Base-by-base conservation (phyloP, 2,113 vertebrate species). In the Indicator indicator region DNA sequence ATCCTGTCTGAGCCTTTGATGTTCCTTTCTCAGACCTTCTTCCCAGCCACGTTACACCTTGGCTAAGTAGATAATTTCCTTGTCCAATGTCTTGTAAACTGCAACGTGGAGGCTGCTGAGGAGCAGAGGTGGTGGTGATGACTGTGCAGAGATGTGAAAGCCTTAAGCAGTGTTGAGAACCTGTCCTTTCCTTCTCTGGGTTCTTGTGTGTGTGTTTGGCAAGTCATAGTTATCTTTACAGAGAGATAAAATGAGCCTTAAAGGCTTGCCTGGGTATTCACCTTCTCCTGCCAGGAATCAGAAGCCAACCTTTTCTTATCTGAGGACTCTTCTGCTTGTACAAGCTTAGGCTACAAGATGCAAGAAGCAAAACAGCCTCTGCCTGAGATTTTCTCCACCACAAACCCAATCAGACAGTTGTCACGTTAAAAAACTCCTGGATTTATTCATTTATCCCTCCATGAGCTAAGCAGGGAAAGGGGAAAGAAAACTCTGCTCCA, bases 31-130 rank as follows among this genome's bases (percentile, higher is more conserved):
- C 5, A 11, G 36, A 24, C 38, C 58, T 62, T 15, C 62, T 72
- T 55, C 42, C 63, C 8, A 21, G 38, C 13, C 2, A 12, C 1
- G 2, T 1, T 26, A 1, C 2, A 4, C 52, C 30, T 73, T 36
- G 16, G 36, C 6, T 12, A 28, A n/a, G 36, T 33, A 55, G 38
- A 18, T 20, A 2, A 59, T 75, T 27, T n/a, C 46, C 71, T 2
- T 1, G 24, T 5, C 36, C 8, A 1, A 11, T 7, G 21, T 36
- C 83, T 28, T 19, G 33, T 14, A 3, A 32, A 7, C 21, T 15
- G 32, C 55, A 20, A 59, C 18, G 64, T 5, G 19, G 42, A 32
- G 56, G 60, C 76, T 58, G 42, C 4, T 1, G 67, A 28, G 58
- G 50, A 42, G n/a, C 67, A 13, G 70, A 15, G 30, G 2, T 14